phyloP scores from a whole-genome alignment of 2,797 vertebrate species.

The Scarus forsteni region DNA sequence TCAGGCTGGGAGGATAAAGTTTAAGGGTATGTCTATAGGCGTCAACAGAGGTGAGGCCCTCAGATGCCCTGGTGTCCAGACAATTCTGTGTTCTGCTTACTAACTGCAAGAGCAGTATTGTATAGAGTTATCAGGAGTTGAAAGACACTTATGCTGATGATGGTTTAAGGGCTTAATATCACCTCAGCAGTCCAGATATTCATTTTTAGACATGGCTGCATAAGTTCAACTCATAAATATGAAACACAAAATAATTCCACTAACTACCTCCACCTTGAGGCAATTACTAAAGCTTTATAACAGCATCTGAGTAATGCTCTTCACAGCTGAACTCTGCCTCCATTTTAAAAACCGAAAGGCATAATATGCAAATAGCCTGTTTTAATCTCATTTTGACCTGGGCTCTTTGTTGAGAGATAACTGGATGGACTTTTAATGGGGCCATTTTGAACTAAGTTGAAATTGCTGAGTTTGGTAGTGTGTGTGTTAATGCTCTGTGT shows the following conservation, averaged over 20 bases:
- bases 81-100: not conserved
- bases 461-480: constrained; percentile 17
- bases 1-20: too few relatives aligned
- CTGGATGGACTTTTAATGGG: constrained; percentile 23
- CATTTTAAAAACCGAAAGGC: constrained; percentile 23
- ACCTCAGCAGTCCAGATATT: not conserved
- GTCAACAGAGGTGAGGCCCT: not conserved
- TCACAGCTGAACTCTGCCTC: constrained; percentile 33
- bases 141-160: not conserved
- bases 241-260: constrained; percentile 22
- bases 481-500: not conserved
- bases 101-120: constrained; percentile 1
- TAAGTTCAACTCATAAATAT: constrained; percentile 15
- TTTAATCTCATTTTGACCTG: constrained; percentile 26
- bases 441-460: constrained; percentile 31
- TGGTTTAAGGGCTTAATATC: constrained; percentile 2
- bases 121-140: not conserved
- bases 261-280: constrained; percentile 10
- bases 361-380: constrained; percentile 28
- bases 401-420: constrained; percentile 22
- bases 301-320: constrained; percentile 23
- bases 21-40: not conserved
- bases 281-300: constrained; percentile 21
- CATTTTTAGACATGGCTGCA: not conserved
- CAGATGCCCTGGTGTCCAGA: too few relatives aligned